Evolutionary conservation across 2,888 invertebrate genomes (phyloP).

Genomic region (Sclerodermus sp.): DNA sequence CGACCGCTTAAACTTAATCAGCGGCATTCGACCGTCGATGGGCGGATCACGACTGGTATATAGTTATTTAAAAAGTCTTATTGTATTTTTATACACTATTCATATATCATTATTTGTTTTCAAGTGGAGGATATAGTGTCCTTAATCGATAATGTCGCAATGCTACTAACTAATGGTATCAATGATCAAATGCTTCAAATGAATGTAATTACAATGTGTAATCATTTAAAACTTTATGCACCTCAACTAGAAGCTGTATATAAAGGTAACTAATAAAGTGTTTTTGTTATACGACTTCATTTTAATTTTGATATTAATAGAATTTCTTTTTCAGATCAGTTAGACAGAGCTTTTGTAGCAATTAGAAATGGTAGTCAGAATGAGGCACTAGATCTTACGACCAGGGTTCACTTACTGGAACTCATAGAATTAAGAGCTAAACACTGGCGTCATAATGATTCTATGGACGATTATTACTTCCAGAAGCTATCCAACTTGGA

Average conservation of each 20-base stretch:
- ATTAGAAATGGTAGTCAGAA: constrained; percentile 89
- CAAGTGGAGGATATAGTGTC: constrained; percentile 74
- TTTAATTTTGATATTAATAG: not conserved
- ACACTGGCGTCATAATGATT: constrained; percentile 85
- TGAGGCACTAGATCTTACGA: constrained; percentile 81
- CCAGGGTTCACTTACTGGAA: constrained; percentile 86
- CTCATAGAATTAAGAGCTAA: constrained; percentile 90
- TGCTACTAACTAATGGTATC: constrained; percentile 74
- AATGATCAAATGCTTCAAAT: constrained; percentile 71
- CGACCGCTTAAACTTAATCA: constrained; percentile 66
- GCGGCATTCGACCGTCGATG: constrained; percentile 52
- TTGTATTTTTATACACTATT: not conserved
- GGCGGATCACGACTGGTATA: constrained; percentile 52
- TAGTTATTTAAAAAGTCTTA: not conserved
- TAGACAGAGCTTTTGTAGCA: constrained; percentile 80
- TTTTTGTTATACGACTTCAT: not conserved
- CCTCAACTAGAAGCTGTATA: constrained; percentile 80
- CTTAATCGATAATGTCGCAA: constrained; percentile 79
- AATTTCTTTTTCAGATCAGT: constrained; percentile 64
- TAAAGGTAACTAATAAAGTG: constrained; percentile 59
- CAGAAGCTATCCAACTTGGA: constrained; percentile 56
- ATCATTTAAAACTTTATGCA: constrained; percentile 74
- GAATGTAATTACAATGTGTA: constrained; percentile 76
- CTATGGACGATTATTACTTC: constrained; percentile 80
- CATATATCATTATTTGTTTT: constrained; percentile 5